Conservation (phyloP, 2,113 vertebrate species). For the Talpa occidentalis region DNA sequence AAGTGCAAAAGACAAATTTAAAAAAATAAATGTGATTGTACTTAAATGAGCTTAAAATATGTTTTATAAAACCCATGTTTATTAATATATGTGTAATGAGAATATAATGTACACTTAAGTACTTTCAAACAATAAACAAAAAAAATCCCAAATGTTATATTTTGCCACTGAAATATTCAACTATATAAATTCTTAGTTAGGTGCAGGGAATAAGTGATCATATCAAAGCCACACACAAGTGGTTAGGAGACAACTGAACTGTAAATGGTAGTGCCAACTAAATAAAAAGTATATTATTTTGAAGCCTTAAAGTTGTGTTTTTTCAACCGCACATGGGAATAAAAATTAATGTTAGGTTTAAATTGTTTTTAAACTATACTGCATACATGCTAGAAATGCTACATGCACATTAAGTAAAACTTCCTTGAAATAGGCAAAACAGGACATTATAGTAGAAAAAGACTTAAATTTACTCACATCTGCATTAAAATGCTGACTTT, state of each 20-base stretch:
- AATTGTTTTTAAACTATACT: constrained; percentile 32
- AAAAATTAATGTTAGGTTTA: constrained; percentile 37
- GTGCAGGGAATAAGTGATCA: neutral
- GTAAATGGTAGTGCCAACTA: neutral
- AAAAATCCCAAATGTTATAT: constrained; percentile 46
- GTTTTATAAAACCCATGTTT: constrained; percentile 50
- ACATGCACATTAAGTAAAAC: neutral
- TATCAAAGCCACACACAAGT: constrained; percentile 16
- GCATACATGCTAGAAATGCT: neutral
- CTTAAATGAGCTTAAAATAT: constrained; percentile 35
- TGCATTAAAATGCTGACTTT: neutral
- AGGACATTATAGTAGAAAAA: neutral
- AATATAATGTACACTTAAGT: constrained; percentile 1
- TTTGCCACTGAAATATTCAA: constrained; percentile 24
- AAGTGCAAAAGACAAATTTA: constrained; percentile 12
- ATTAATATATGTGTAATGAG: constrained; percentile 1
- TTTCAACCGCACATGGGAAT: neutral
- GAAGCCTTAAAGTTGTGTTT: constrained; percentile 11
- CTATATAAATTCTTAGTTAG: constrained; percentile 53
- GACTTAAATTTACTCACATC: neutral
- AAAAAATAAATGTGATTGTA: constrained; percentile 29
- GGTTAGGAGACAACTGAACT: constrained; percentile 33
- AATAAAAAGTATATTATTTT: neutral
- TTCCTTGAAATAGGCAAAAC: constrained; percentile 13
- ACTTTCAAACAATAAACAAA: constrained; percentile 40